Evolutionary conservation across 2,797 vertebrate species (phyloP).

Genomic region (Lindbergichthys nudifrons): DNA sequence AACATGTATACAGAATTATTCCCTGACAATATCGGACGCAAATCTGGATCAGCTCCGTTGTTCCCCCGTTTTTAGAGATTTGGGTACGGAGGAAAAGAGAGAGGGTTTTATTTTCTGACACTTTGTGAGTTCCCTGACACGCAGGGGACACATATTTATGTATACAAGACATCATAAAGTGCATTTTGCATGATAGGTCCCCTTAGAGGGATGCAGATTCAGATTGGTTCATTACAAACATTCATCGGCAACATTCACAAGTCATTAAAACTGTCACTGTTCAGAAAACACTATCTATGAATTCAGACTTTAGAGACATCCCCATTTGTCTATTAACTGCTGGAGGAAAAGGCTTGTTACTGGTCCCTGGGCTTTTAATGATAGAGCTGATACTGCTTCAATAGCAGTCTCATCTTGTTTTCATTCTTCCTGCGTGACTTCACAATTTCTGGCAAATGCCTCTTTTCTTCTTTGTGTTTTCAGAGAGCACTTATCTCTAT

Average conservation of each 20-base stretch:
- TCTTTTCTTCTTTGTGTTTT: conserved; percentile 31
- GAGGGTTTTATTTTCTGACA: no score
- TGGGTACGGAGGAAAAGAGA: no score
- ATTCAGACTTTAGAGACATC: conserved; percentile 16
- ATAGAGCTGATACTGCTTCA: conserved; percentile 26
- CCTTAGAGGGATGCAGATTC: no score
- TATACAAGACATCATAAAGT: no score
- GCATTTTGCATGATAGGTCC: no score
- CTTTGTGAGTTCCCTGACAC: no score
- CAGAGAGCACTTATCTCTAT: conserved; percentile 43
- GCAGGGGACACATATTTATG: no score
- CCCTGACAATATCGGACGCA: no score
- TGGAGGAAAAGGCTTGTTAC: conserved; percentile 30
- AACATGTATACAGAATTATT: no score
- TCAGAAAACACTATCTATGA: conserved; percentile 27
- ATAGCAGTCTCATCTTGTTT: conserved; percentile 45
- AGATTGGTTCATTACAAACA: no score
- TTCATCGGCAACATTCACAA: background rate
- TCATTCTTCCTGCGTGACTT: conserved; percentile 37
- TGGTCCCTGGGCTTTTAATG: conserved; percentile 35
- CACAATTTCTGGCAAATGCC: conserved; percentile 32
- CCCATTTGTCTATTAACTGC: conserved; percentile 25
- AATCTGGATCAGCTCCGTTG: no score
- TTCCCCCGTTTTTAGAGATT: no score
- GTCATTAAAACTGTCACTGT: conserved; percentile 40